These are phyloP conservation scores for Anorthoa munda DNA, from an alignment of 2,888 invertebrate genomes.

Conservation along the genomic window DNA sequence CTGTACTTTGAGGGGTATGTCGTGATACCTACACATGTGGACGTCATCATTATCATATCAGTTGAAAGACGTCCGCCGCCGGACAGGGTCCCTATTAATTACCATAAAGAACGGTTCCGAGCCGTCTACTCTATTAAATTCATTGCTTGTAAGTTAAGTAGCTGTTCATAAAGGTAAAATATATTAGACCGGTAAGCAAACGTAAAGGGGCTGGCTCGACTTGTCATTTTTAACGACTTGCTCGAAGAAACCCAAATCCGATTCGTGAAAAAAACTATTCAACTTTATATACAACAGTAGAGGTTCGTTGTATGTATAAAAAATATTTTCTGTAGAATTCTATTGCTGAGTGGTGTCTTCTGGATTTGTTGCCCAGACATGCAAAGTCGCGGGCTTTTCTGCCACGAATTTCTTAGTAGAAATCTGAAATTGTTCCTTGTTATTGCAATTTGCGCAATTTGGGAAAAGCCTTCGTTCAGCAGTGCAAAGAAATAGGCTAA, in stretches of 20 bases:
- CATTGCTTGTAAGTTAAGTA: constrained; percentile 18
- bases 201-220: not conserved
- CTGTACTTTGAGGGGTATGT: not conserved
- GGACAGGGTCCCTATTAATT: constrained; percentile 52
- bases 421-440: not conserved
- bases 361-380: not conserved
- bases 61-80: constrained; percentile 27
- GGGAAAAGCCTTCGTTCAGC: too few relatives aligned
- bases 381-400: too few relatives aligned
- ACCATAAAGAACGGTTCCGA: constrained; percentile 48
- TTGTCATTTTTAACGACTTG: not conserved
- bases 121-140: constrained; percentile 35
- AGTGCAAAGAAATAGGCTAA: too few relatives aligned
- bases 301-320: too few relatives aligned
- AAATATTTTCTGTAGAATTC: not conserved
- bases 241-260: not conserved
- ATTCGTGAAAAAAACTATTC: not conserved
- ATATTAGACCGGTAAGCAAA: not conserved
- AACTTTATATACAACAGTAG: not conserved
- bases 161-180: constrained; percentile 4
- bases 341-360: too few relatives aligned
- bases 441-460: not conserved
- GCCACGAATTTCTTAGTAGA: not conserved
- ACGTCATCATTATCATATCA: constrained; percentile 52
- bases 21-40: constrained; percentile 20